Conservation (phyloP, 2,113 vertebrate genomes). For the Symphodus melops region DNA sequence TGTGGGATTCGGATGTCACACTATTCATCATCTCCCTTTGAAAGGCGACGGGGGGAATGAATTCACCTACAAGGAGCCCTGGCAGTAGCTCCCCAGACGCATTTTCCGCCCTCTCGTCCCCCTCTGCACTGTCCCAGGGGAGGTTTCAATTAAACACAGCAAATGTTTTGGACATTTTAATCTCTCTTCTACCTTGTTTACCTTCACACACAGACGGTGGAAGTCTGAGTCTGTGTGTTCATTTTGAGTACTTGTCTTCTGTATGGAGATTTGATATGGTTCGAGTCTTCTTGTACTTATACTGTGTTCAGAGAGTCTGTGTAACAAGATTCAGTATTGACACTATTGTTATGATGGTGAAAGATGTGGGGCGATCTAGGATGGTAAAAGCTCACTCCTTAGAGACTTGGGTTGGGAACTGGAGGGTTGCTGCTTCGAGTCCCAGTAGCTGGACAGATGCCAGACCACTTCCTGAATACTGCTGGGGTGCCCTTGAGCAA, state of each 20-base stretch:
- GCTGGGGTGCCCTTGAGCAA: too few relatives aligned
- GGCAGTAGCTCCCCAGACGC: slow-evolving; percentile 56
- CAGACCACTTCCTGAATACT: too few relatives aligned
- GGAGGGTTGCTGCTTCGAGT: too few relatives aligned
- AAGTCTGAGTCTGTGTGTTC: slow-evolving; percentile 57
- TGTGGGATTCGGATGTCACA: slow-evolving; percentile 62
- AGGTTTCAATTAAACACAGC: slow-evolving; percentile 82
- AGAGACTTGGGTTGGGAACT: too few relatives aligned
- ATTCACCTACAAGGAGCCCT: slow-evolving; percentile 63
- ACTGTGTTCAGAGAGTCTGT: slow-evolving; percentile 6
- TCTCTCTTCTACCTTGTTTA: slow-evolving; percentile 75
- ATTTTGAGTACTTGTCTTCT: slow-evolving; percentile 62
- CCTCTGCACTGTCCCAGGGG: slow-evolving; percentile 57
- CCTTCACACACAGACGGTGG: slow-evolving; percentile 63
- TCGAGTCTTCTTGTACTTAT: slow-evolving; percentile 46
- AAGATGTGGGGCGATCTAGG: too few relatives aligned
- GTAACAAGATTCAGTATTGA: slow-evolving; percentile 15
- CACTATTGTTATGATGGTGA: not conserved
- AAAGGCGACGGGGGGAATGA: slow-evolving; percentile 71
- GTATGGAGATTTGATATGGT: slow-evolving; percentile 57
- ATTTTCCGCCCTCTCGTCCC: slow-evolving; percentile 50
- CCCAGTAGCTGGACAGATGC: too few relatives aligned
- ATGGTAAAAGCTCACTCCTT: too few relatives aligned
- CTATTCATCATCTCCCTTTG: slow-evolving; percentile 80
- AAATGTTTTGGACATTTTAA: slow-evolving; percentile 79